Evolutionary conservation across 2,888 invertebrate species (phyloP), one percentile per base, ranked within the genome.

Genomic region (Tanaodytes sp.): DNA sequence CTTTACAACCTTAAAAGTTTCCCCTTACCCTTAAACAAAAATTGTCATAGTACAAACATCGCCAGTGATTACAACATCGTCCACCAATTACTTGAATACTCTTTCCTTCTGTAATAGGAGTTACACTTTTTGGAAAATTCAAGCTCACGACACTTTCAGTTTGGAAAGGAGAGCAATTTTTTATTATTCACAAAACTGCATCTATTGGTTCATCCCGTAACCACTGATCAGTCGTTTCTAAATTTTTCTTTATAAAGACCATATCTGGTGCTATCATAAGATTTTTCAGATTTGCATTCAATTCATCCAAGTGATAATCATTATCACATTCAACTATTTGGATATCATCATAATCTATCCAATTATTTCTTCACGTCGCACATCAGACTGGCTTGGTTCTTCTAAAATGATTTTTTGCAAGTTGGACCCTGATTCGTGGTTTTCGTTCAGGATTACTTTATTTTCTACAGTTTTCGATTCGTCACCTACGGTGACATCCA

Each of bases 51-150:
- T 45, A 54, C 9, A 67, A 20, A 31, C 70, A 70, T 2, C 67
- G 36, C 74, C 74, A 73, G 42, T 73, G 73, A 6, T 23, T 19
- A 16, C 31, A 30, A 23, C 30, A 42, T 1, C 18, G 15, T n/a
- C 71, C 71, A 18, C 73, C 73, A 30, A 71, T 55, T 6, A 73
- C 36, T 55, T 65, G 57, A 1, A 71, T 14, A 23, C 51, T 49
- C 23, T 33, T 36, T 9, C n/a, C 33, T 2, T 27, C 33, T 9
- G 11, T 9, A 4, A 33, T 8, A 4, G 33, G 33, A 4, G n/a
- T 11, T 9, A 33, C n/a, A 12, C 12, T 12, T 12, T n/a, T n/a
- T n/a, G n/a, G 3, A 33, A 9, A 9, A n/a, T 33, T 33, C 12
- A n/a, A 12, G 3, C 3, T n/a, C 33, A 9, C 5, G 4, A 33